Evolutionary conservation across 2,113 vertebrate species (phyloP), one percentile per base, ranked within the genome.

Genomic region (Rhinogobius similis): DNA sequence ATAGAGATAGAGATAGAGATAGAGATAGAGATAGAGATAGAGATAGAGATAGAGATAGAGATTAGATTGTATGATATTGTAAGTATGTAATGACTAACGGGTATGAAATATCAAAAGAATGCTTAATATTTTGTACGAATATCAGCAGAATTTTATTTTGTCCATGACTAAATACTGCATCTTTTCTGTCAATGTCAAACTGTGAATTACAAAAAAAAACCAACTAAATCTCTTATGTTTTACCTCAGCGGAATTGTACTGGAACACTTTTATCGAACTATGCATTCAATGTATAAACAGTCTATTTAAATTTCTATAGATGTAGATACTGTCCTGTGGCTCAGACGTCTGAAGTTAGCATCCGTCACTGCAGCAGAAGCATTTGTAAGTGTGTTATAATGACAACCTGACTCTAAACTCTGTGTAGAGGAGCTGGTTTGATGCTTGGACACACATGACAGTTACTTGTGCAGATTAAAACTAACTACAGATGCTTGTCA

Each of bases 331-430:
- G 52, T 55, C 21, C 12, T 26, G 9, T 13, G 3, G 13, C 55
- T 16, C 24, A 27, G 12, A 58, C 18, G 14, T 58, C 24, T 23
- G 18, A 0, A 13, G 24, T 20, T 58, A 10, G 58, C 1, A 1
- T 36, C 29, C 16, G 9, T 20, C 29, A n/a, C 18, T 44, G 32
- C 73, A 38, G 65, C 70, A 24, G 61, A 39, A 63, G 59, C 58
- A 10, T 48, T 44, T n/a, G 4, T 39, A 32, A 38, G 67, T 44
- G 27, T 61, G 32, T 46, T 71, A 3, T 81, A 39, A 93, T 94
- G 93, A 94, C 48, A 82, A 85, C 91, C 70, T 90, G 89, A 74
- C 80, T 91, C 76, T 59, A 93, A 93, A 93, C 88, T 93, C 91
- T 10, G 6, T 4, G 18, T 90, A 91, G 89, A 72, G 68, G 90